Conservation (phyloP, 2,888 invertebrate species). For the Gastracanthus pulcherrimus region DNA sequence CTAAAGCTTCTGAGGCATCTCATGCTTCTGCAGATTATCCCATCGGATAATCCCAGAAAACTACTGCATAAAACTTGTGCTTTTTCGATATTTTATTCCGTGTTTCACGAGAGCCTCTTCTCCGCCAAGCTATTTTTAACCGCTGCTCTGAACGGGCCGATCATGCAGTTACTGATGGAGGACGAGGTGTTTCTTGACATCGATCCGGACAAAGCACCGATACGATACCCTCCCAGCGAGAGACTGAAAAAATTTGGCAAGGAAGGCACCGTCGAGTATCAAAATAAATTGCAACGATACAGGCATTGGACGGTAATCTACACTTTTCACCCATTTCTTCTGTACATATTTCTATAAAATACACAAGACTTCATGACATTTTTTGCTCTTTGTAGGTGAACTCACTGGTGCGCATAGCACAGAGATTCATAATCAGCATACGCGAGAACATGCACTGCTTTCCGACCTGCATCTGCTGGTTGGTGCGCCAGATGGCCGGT, state of each 20-base stretch:
- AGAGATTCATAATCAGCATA: slow-evolving; percentile 89
- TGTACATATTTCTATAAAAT: not conserved
- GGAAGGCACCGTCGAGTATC: slow-evolving; percentile 86
- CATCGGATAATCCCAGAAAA: slow-evolving; percentile 85
- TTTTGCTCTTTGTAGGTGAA: slow-evolving; percentile 70
- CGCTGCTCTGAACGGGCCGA: slow-evolving; percentile 93
- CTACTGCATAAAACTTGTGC: slow-evolving; percentile 92
- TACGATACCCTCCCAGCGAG: slow-evolving; percentile 80
- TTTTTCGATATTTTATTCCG: slow-evolving; percentile 91
- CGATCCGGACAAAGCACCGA: slow-evolving; percentile 91
- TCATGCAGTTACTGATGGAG: slow-evolving; percentile 93
- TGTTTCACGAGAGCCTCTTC: slow-evolving; percentile 92
- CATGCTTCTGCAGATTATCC: slow-evolving; percentile 85
- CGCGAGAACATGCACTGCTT: slow-evolving; percentile 93
- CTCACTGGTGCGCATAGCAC: slow-evolving; percentile 88
- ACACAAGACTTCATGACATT: not conserved
- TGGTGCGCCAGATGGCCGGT: slow-evolving; percentile 91
- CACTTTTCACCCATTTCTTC: slow-evolving; percentile 8
- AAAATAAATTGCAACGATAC: slow-evolving; percentile 86
- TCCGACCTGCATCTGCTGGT: slow-evolving; percentile 93
- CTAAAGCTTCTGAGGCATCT: slow-evolving; percentile 84
- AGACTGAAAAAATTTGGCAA: slow-evolving; percentile 87
- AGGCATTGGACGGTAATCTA: slow-evolving; percentile 88
- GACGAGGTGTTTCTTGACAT: slow-evolving; percentile 95
- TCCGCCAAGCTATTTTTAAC: slow-evolving; percentile 96